Conservation (phyloP, 2,888 invertebrate genomes). For the Diarsia brunnea region DNA sequence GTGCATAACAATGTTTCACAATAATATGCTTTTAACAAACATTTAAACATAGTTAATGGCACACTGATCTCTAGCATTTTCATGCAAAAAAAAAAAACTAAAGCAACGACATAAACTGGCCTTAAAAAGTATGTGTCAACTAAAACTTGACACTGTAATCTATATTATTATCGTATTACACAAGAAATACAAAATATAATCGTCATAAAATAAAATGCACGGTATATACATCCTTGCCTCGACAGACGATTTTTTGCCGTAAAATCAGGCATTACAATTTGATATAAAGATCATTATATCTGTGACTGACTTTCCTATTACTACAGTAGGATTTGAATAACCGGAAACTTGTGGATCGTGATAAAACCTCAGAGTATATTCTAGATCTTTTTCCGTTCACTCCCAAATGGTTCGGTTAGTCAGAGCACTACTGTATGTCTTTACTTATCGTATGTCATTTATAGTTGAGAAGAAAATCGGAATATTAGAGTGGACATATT, state of each 20-base stretch:
- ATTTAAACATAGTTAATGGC: conserved; percentile 2
- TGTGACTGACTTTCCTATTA: conserved; percentile 39
- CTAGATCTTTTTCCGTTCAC: neutral
- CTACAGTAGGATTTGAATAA: conserved; percentile 18
- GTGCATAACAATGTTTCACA: conserved; percentile 20
- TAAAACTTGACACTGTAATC: conserved; percentile 61
- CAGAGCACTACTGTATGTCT: conserved; percentile 32
- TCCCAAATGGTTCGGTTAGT: conserved; percentile 10
- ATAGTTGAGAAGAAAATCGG: conserved; percentile 51
- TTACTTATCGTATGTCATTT: conserved; percentile 49
- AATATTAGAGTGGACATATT: conserved; percentile 67
- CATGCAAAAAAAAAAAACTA: conserved; percentile 17
- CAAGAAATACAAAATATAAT: conserved; percentile 63
- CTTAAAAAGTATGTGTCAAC: conserved; percentile 50
- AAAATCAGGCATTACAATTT: conserved; percentile 31
- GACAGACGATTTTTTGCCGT: conserved; percentile 28
- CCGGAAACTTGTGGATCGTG: neutral
- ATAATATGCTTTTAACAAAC: conserved; percentile 10
- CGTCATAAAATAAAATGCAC: conserved; percentile 61
- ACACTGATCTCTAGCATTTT: conserved; percentile 23
- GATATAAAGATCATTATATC: conserved; percentile 46
- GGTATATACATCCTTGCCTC: conserved; percentile 55
- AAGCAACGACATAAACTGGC: conserved; percentile 54
- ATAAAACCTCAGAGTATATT: neutral
- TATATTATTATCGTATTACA: conserved; percentile 55